Percentiles rank a stretch among this genome's conserved stretches.
These are phyloP conservation scores for Dufourea novaeangliae DNA, from an alignment of 1,140 invertebrate genomes.

Conservation along the genomic window DNA sequence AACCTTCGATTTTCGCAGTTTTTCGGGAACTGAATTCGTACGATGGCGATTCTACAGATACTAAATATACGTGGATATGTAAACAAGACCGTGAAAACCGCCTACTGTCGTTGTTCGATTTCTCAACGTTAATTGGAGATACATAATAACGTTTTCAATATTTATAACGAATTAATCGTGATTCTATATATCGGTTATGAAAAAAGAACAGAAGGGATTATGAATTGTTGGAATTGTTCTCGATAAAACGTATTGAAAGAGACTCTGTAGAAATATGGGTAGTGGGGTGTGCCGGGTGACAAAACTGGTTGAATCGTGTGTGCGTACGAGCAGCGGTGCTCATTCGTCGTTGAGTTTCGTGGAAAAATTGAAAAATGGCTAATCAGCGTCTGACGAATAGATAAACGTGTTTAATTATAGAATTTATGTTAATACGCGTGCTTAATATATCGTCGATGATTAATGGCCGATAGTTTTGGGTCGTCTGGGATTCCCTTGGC, in stretches of 20 bases:
- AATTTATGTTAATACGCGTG: background rate
- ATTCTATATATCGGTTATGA: too few species aligned
- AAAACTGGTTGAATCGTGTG: slow-evolving; percentile 35
- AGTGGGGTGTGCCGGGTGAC: slow-evolving; percentile 48
- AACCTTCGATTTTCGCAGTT: background rate
- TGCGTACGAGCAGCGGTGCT: slow-evolving; percentile 40
- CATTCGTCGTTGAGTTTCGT: slow-evolving; percentile 14
- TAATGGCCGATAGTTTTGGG: background rate
- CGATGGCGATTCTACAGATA: too few species aligned
- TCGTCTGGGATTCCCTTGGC: too few species aligned
- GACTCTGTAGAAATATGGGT: background rate
- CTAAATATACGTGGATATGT: background rate
- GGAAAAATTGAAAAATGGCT: too few species aligned
- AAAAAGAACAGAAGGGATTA: too few species aligned
- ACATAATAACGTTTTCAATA: background rate
- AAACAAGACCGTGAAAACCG: slow-evolving; percentile 13
- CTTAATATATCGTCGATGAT: background rate
- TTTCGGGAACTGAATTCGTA: background rate
- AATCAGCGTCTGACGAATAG: background rate
- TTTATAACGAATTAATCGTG: background rate
- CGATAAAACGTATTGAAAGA: background rate
- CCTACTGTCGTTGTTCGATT: background rate
- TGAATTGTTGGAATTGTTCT: background rate
- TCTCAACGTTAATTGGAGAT: background rate
- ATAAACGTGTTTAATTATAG: background rate